Base-by-base conservation (phyloP, 2,113 vertebrate species). In the Psettodes erumei region DNA sequence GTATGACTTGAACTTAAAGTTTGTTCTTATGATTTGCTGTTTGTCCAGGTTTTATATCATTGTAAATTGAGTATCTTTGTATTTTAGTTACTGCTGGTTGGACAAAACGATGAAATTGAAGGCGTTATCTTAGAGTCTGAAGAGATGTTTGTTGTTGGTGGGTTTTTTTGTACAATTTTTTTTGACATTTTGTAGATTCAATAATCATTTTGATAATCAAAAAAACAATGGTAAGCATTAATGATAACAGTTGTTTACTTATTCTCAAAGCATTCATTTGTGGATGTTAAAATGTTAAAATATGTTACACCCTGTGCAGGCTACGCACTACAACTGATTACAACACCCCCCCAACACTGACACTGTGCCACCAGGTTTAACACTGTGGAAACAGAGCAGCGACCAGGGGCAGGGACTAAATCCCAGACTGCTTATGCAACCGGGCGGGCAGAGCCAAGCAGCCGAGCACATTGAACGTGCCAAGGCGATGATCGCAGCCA, bases 401-500 rank as follows among this genome's bases (percentile, higher is more conserved):
- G 27, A 58, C 51, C 28, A n/a, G 73, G 56, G 73, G 38, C 70
- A 4, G n/a, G 15, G 51, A 63, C 71, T 71, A 77, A 82, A 86
- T 77, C 82, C 86, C 75, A 84, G 86, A 80, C 79, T 64, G 84
- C 79, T 90, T 86, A 87, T 40, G 70, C 85, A 84, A 86, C 75
- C 62, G 40, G n/a, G 58, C 47, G n/a, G 58, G 50, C 81, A 30
- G 48, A 55, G 64, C 74, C 50, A 71, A 71, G 15, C 59, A 2
- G 59, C 58, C 8, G 21, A 71, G 71, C 79, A 35, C 50, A 45
- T 68, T 76, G 18, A 38, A 21, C 23, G 13, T 47, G 77, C 79
- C 70, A 45, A 80, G 71, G 61, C 48, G 18, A 43, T 7, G 66
- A 71, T 78, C 65, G 2, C 33, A 16, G 16, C 62, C 56, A 32